phyloP scores from a whole-genome alignment of 1,140 invertebrate species.

The Drosophila equinoxialis region DNA sequence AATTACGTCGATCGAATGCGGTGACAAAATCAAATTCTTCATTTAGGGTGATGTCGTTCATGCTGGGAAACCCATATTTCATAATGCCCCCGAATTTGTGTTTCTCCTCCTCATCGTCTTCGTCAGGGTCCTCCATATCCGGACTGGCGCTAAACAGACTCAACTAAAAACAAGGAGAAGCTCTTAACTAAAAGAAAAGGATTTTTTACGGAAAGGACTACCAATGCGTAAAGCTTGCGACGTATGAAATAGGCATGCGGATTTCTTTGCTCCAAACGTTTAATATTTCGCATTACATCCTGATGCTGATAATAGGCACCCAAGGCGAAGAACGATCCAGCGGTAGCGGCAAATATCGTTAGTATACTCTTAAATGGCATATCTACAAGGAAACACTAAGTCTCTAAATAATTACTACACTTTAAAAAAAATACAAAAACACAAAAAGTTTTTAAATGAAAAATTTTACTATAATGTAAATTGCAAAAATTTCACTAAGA shows the following conservation, averaged over 20 bases:
- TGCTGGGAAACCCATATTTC: slow-evolving; percentile 96
- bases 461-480: background rate
- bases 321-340: slow-evolving; percentile 64
- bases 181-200: background rate
- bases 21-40: slow-evolving; percentile 91
- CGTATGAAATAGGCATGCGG: slow-evolving; percentile 67
- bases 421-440: background rate
- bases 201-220: background rate
- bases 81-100: slow-evolving; percentile 86
- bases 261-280: slow-evolving; percentile 53
- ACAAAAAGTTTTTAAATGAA: background rate
- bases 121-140: background rate
- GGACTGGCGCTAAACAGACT: slow-evolving; percentile 41
- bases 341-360: slow-evolving; percentile 58
- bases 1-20: slow-evolving; percentile 94
- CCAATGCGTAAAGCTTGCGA: slow-evolving; percentile 60
- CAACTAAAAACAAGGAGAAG: slow-evolving; percentile 31
- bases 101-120: background rate
- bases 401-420: slow-evolving; percentile 11
- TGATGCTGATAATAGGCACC: slow-evolving; percentile 71
- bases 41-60: slow-evolving; percentile 93
- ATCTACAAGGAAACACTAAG: slow-evolving; percentile 25
- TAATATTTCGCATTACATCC: slow-evolving; percentile 63
- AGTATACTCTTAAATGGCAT: slow-evolving; percentile 42
- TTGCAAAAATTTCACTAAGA: background rate